Percentiles rank a stretch among this genome's conserved stretches.
phyloP scores from a whole-genome alignment of 2,113 vertebrate species.

The Brienomyrus longianalis region DNA sequence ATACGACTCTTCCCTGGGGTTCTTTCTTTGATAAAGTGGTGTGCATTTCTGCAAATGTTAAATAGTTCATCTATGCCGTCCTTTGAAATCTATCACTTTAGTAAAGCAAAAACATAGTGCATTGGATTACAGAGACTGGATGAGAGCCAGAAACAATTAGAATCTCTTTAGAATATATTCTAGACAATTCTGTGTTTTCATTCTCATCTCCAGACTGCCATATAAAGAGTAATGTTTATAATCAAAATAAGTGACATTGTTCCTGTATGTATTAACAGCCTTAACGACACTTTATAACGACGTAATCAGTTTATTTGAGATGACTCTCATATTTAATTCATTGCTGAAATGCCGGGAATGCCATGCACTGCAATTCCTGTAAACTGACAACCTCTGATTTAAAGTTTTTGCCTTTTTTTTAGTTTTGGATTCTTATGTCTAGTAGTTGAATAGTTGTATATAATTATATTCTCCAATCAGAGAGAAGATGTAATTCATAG shows the following conservation, averaged over 20 bases:
- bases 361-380: neutral
- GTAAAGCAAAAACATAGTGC: neutral
- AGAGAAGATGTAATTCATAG: neutral
- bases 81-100: neutral
- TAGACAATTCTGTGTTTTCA: neutral
- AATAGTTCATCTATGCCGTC: neutral
- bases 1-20: neutral
- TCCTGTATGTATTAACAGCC: neutral
- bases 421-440: neutral
- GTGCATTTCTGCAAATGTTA: conserved; percentile 3
- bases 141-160: neutral
- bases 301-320: neutral
- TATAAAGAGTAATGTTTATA: neutral
- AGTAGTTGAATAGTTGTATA: neutral
- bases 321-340: neutral
- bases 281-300: neutral
- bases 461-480: neutral
- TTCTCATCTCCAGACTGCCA: neutral
- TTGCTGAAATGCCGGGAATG: neutral
- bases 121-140: neutral
- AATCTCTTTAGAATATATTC: neutral
- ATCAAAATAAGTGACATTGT: neutral
- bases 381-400: neutral
- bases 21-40: conserved; percentile 4
- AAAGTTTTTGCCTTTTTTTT: neutral